Evolutionary conservation across 2,888 invertebrate species (phyloP), one percentile per base, ranked within the genome.

Genomic region (Meta bourneti): DNA sequence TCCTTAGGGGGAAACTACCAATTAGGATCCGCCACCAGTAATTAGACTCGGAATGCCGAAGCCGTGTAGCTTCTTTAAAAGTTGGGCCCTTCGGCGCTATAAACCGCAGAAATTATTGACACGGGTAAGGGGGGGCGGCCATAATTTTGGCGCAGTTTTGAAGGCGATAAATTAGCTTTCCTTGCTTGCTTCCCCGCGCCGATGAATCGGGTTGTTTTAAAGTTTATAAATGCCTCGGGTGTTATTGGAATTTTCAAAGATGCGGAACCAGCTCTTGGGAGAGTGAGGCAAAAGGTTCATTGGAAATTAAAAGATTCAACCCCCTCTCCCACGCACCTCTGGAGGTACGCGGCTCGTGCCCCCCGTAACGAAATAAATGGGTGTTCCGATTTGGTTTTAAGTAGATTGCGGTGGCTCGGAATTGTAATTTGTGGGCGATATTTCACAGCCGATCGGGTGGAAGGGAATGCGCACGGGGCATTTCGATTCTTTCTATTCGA

Each of bases 141-240:
- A 91, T 91, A 91, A 91, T 91, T 91, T 91, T 91, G 90, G 90
- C 90, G 90, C 90, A 91, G 90, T 91, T 91, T 91, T 90, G 86
- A 91, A 86, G 85, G 91, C 91, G 91, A 91, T 91, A 91, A 91
- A 91, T 91, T 83, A 82, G 87, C 81, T 79, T 49, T 85, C 69
- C 85, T 90, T 85, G 90, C 86, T 49, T 74, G 70, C 79, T 16
- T 34, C 34, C 75, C 13, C 69, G n/a, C 82, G 52, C 52, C 78
- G 19, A 52, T 54, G 74, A 54, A 61, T n/a, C 74, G 74, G 90
- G 90, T 84, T 87, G 87, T 91, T 91, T 91, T 91, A 91, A 91
- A 91, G 91, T 91, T 91, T 91, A 91, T 91, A 91, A 91, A 91
- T 91, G 91, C 91, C 91, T 77, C 71, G 71, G 87, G 91, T 78